Base-by-base conservation (phyloP, 2,113 vertebrate species). In the Bubo bubo region DNA sequence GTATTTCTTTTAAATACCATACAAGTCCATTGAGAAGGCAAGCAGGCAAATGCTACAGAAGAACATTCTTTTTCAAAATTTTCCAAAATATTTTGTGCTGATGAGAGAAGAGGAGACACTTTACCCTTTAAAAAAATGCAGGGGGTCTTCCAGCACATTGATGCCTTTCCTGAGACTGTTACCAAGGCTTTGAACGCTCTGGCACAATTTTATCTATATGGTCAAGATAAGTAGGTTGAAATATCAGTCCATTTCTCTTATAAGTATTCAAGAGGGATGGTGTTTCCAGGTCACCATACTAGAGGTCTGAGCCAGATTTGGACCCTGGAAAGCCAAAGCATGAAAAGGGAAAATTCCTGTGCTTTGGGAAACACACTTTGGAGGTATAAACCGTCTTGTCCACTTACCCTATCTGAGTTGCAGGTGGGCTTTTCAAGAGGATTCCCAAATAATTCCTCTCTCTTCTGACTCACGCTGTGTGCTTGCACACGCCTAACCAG, bases 191-290 rank as follows among this genome's bases (percentile, higher is more conserved):
- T 30, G 19, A 76, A 55, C 39, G 13, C 3, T 10, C 15, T 85
- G n/a, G 24, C 8, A 86, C n/a, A 67, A 10, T 32, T 79, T 77
- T 62, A 53, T 24, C 2, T 0, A 17, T 21, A 45, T 0, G 0
- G 26, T 17, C 47, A 68, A 53, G 34, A 11, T 68, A 58, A 74
- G 10, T 37, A 60, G 14, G 7, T 72, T 50, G 22, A 71, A 23
- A 70, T 64, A 60, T 9, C 19, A 26, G 6, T 6, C 4, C 20
- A 4, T 37, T 62, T 87, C 34, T 79, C 13, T 63, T 26, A 16
- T 3, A 72, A 27, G 8, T 43, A 23, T 28, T 53, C 19, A 79
- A 66, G 17, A 49, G 3, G 14, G 17, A 16, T 1, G 0, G 20
- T 7, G 9, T 37, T 73, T 30, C 21, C 32, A 39, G 60, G 34